Conservation (phyloP, 2,113 vertebrate genomes). For the Phainopepla nitens region DNA sequence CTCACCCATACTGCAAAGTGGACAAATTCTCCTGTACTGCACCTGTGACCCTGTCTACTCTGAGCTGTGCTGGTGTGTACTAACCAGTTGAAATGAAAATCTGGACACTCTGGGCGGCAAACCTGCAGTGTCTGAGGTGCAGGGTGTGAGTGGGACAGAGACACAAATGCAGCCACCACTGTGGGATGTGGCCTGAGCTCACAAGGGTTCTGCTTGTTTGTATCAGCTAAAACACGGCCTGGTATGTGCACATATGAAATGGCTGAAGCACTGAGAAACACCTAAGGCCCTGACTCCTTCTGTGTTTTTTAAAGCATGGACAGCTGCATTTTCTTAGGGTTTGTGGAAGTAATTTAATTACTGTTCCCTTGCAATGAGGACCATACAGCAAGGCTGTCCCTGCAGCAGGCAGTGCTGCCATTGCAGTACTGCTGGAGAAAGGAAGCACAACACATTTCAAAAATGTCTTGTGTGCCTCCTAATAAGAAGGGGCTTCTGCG, state of each 20-base stretch:
- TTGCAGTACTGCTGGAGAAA: not conserved
- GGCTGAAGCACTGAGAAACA: not conserved
- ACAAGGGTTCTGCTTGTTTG: not conserved
- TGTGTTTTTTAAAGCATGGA: not conserved
- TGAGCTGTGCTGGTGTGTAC: not conserved
- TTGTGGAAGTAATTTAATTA: not conserved
- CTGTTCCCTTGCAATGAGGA: not conserved
- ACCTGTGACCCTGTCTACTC: not conserved
- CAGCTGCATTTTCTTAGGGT: accelerated
- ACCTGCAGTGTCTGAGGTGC: accelerated
- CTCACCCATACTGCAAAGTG: not conserved
- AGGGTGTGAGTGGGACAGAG: not conserved
- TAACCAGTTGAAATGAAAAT: not conserved
- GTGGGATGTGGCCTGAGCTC: accelerated
- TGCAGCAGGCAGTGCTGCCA: not conserved
- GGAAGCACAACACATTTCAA: accelerated
- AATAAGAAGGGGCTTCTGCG: not conserved
- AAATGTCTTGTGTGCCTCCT: accelerated
- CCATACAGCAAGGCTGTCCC: not conserved
- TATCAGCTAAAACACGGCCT: not conserved
- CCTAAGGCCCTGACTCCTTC: not conserved
- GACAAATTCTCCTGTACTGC: not conserved
- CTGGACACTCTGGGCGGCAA: accelerated
- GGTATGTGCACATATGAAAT: not conserved
- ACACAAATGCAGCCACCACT: too few relatives aligned